These are phyloP conservation scores for Ophioninae sp. DNA, from an alignment of 2,888 invertebrate species.

Conservation along the genomic window DNA sequence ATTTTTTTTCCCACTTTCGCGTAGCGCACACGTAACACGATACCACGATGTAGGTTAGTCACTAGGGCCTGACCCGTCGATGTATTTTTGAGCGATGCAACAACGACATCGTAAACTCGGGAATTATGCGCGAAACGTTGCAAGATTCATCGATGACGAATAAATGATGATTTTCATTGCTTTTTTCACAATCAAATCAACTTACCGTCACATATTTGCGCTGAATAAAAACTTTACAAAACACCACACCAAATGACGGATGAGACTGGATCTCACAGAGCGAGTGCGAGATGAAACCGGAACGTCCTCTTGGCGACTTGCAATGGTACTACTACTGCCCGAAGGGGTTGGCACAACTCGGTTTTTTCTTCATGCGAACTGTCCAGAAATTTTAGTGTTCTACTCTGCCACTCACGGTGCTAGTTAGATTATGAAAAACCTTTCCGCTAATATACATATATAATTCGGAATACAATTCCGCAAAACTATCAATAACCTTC, in stretches of 20 bases:
- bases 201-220: conserved; percentile 78
- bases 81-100: conserved; percentile 50
- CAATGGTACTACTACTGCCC: conserved; percentile 39
- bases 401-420: too few relatives aligned
- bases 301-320: conserved; percentile 68
- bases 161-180: neutral
- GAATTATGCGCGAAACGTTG: neutral
- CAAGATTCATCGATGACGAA: conserved; percentile 2
- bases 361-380: too few relatives aligned
- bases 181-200: conserved; percentile 47
- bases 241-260: conserved; percentile 71
- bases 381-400: too few relatives aligned
- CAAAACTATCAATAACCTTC: too few relatives aligned
- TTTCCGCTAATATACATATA: too few relatives aligned
- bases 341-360: too few relatives aligned
- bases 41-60: conserved; percentile 58
- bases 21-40: conserved; percentile 58
- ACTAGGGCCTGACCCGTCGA: conserved; percentile 46
- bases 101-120: conserved; percentile 16
- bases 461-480: too few relatives aligned
- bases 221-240: conserved; percentile 70
- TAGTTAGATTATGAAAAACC: too few relatives aligned
- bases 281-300: conserved; percentile 63
- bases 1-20: conserved; percentile 30
- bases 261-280: conserved; percentile 53